Evolutionary conservation across 2,113 vertebrate species (phyloP), one percentile per base, ranked within the genome.

Genomic region (Melozone crissalis): DNA sequence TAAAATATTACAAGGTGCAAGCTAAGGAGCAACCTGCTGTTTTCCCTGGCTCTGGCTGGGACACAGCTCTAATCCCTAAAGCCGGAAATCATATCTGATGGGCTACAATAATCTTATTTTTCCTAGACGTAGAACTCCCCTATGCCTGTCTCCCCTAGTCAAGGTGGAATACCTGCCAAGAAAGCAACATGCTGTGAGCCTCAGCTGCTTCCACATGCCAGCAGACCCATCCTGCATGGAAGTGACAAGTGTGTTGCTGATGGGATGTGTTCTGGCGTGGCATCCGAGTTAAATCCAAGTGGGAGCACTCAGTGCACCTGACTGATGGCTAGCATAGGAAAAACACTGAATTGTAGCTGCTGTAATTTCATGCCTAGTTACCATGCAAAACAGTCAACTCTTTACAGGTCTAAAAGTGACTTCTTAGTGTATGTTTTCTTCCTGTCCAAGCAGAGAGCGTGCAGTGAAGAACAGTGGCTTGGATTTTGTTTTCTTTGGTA

Each of bases 401-500:
- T 63, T 73, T 35, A 76, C 79, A 76, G 62, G 74, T 89, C 61
- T 72, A 26, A 73, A 93, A 91, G 77, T 92, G 47, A 87, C 83
- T 92, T 65, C 80, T 75, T 41, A 73, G 89, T 46, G 49, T 63
- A 35, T 89, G 91, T 81, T 90, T 92, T 84, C 84, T 92, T 84
- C 81, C 95, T 95, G 81, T 73, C 77, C 54, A 30, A 87, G 91
- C 71, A 39, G 77, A 74, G 86, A 58, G 82, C 21, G 18, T 83
- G 87, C 75, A 54, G 6, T 39, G 89, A 76, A 75, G 80, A 93
- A 65, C 74, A 73, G 78, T 73, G 67, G 78, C 84, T 94, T 61
- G 74, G 74, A 31, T 85, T 95, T 91, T 94, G 91, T 95, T 97
- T 96, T 89, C 94, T 92, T 81, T 72, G 52, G 90, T 86, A 81